Evolutionary conservation across 2,113 vertebrate genomes (phyloP).

Genomic region (Merops nubicus): DNA sequence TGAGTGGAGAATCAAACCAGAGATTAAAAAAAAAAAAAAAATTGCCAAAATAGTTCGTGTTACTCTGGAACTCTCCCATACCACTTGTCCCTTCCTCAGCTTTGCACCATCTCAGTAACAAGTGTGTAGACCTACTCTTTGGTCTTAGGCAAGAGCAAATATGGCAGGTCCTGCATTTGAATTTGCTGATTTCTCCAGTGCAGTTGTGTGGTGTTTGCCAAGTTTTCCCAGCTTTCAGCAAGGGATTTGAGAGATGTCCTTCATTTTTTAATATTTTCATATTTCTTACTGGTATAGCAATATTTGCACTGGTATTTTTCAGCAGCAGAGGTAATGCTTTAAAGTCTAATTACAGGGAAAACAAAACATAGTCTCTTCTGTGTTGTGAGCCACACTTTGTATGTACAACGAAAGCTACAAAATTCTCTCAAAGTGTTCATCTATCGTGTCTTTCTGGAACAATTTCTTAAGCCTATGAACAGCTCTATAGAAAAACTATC

Average conservation of each 20-base stretch:
- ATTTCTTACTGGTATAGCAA: not conserved
- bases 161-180: not conserved
- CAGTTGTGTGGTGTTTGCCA: not conserved
- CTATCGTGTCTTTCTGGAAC: not conserved
- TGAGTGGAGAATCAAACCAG: not conserved
- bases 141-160: not conserved
- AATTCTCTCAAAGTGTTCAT: not conserved
- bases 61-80: not conserved
- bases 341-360: not conserved
- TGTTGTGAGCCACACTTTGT: not conserved
- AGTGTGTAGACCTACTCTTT: not conserved
- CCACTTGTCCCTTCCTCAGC: not conserved
- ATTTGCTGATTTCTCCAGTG: not conserved
- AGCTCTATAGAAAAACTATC: not conserved
- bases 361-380: not conserved
- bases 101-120: not conserved
- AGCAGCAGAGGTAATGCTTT: not conserved
- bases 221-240: not conserved
- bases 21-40: not conserved
- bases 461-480: not conserved
- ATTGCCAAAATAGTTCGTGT: not conserved
- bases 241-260: not conserved
- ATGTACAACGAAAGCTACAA: not conserved
- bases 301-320: not conserved
- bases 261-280: not conserved